These are phyloP conservation scores for Lordiphosa stackelbergi DNA, from an alignment of 1,140 invertebrate genomes.

Conservation along the genomic window DNA sequence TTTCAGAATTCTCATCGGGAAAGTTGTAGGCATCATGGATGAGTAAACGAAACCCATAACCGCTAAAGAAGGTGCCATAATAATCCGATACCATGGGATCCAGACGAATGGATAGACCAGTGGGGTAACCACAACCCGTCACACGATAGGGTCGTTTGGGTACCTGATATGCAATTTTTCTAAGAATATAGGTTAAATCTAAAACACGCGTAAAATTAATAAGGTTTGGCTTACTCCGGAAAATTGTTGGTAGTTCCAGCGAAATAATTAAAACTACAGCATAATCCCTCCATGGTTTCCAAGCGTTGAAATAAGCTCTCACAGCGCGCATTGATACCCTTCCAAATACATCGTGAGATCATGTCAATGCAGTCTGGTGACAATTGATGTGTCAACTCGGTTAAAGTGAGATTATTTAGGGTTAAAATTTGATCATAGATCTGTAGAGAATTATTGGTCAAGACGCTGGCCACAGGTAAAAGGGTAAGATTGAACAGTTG, in stretches of 20 bases:
- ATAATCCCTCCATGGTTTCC: conserved; percentile 79
- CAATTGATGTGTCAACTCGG: conserved; percentile 62
- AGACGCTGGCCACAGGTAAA: conserved; percentile 39
- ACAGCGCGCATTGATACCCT: conserved; percentile 80
- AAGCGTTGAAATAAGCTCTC: conserved; percentile 80
- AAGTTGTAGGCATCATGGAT: conserved; percentile 81
- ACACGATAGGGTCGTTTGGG: conserved; percentile 78
- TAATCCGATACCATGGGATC: conserved; percentile 78
- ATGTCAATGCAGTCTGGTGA: conserved; percentile 79
- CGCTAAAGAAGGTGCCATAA: conserved; percentile 76
- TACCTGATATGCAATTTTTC: conserved; percentile 70
- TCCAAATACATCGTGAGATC: conserved; percentile 82
- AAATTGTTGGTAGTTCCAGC: conserved; percentile 73
- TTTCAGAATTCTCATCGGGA: conserved; percentile 80
- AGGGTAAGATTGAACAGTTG: conserved; percentile 61
- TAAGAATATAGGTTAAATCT: not conserved
- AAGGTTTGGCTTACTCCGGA: conserved; percentile 44
- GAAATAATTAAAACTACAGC: conserved; percentile 84
- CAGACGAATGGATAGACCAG: conserved; percentile 80
- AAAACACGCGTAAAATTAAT: fast-evolving
- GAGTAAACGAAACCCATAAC: conserved; percentile 75
- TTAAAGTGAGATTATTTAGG: conserved; percentile 72
- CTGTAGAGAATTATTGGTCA: conserved; percentile 36
- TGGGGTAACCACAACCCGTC: conserved; percentile 82
- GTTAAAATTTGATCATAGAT: conserved; percentile 76